Percentiles rank a stretch among this genome's conserved stretches.
Evolutionary conservation across 2,113 vertebrate species (phyloP).

Genomic region (Chlamydotis undulata): DNA sequence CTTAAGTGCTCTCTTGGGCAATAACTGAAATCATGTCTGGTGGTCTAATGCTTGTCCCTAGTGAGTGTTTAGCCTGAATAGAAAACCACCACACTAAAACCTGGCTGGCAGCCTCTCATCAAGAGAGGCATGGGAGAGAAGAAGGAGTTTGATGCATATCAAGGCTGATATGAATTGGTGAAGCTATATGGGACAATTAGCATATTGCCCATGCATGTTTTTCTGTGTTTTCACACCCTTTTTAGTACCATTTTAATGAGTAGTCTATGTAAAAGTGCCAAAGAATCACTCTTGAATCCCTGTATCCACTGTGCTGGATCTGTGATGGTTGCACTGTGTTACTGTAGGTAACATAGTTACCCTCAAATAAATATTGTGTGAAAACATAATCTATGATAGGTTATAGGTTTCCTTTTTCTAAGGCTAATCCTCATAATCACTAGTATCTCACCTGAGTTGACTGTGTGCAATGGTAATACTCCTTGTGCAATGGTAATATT

Average conservation of each 20-base stretch:
- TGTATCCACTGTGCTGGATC: background rate
- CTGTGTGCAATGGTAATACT: background rate
- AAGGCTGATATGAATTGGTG: background rate
- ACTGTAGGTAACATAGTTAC: background rate
- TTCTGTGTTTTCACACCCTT: background rate
- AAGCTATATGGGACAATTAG: background rate
- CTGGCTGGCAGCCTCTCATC: conserved; percentile 6
- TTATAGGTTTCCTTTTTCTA: background rate
- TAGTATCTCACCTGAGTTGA: background rate
- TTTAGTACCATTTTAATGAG: background rate
- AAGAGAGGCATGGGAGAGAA: background rate
- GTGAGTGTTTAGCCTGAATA: conserved; percentile 10
- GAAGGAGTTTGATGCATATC: background rate
- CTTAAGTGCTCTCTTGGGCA: conserved; percentile 36
- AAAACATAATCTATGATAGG: background rate
- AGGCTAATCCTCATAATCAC: background rate
- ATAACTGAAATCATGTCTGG: conserved; percentile 10
- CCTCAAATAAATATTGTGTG: background rate
- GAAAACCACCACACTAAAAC: background rate
- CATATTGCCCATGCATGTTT: fast-evolving
- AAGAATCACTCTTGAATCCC: background rate
- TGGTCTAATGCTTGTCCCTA: background rate
- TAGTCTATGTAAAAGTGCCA: background rate
- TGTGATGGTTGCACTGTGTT: background rate
- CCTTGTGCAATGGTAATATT: background rate